Conservation (phyloP, 2,113 vertebrate genomes). For the Thryonomys swinderianus region DNA sequence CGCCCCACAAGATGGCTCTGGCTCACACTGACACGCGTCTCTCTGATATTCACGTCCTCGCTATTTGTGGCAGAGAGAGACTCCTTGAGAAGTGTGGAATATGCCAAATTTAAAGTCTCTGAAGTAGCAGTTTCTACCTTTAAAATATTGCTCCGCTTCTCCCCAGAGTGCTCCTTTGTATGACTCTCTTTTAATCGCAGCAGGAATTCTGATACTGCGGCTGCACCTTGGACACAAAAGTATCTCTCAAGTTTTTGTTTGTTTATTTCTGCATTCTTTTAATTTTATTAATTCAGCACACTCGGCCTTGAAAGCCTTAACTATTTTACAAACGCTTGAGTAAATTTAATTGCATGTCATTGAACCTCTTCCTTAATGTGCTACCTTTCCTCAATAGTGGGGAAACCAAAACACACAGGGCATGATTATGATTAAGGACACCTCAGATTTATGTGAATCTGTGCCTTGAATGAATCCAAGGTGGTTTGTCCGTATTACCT, state of each 20-base stretch:
- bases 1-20: neutral
- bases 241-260: neutral
- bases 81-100: constrained; percentile 8
- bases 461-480: neutral
- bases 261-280: constrained; percentile 20
- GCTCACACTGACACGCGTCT: neutral
- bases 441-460: neutral
- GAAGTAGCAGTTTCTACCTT: constrained; percentile 48
- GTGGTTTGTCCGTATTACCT: neutral
- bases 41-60: constrained; percentile 53
- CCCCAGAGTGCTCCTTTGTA: neutral
- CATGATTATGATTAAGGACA: neutral
- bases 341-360: constrained; percentile 4
- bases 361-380: constrained; percentile 10
- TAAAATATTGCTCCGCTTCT: neutral
- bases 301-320: neutral
- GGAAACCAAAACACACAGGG: neutral
- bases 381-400: constrained; percentile 34
- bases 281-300: neutral
- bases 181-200: neutral
- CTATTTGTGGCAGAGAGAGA: constrained; percentile 60
- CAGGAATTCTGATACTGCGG: neutral
- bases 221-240: neutral
- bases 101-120: constrained; percentile 66
- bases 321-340: constrained; percentile 36